Evolutionary conservation across 2,113 vertebrate genomes (phyloP), one percentile per base, ranked within the genome.

Genomic region (Dunckerocampus dactyliophorus): DNA sequence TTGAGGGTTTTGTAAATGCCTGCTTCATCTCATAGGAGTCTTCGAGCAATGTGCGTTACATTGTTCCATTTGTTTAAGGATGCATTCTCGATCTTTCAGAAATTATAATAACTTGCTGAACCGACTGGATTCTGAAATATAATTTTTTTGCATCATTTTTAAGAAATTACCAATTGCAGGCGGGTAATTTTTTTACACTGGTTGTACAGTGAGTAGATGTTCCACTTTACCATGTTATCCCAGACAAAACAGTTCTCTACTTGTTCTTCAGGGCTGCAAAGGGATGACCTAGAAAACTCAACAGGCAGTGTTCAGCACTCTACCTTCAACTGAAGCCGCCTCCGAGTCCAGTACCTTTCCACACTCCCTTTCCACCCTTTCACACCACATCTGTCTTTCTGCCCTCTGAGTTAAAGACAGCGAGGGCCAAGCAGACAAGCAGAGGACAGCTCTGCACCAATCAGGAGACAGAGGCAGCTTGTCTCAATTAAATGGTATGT

Each of bases 401-500:
- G 65, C 79, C 82, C 79, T 82, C 65, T 15, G 45, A 83, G 78
- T 76, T 81, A 82, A 82, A 83, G 79, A 80, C 81, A 69, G 52
- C 46, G 52, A 80, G 58, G 67, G 75, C 74, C 67, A 67, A 71
- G 69, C 77, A 80, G 74, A 74, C 76, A 46, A 61, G 22, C 68
- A 83, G 69, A 86, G 76, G 85, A 88, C 82, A 82, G 69, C 75
- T 64, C 72, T 69, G 72, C 80, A 74, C 83, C 83, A 84, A 84
- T 87, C 81, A 65, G 73, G 72, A 82, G 67, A 67, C 76, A 28
- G 62, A 65, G 72, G 67, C 69, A 63, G 74, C 76, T 80, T 86
- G 79, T 89, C 86, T 88, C 86, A 88, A 88, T 88, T 89, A 88
- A 87, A 87, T 82, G 83, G 81, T 87, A 86, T 89, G 85, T 84